Conservation (phyloP, 2,113 vertebrate genomes). For the Chascanopsetta lugubris region DNA sequence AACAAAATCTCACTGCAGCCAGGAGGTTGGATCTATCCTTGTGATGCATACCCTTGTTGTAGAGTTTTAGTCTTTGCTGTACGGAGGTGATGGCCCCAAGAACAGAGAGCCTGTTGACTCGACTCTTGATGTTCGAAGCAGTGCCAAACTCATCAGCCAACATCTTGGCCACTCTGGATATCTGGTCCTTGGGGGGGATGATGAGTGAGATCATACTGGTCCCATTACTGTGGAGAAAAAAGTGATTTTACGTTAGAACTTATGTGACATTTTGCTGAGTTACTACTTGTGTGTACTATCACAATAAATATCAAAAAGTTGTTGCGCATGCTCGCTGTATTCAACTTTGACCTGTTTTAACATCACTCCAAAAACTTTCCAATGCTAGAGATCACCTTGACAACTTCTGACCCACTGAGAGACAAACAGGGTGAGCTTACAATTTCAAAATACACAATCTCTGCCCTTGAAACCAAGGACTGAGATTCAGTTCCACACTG, state of each 20-base stretch:
- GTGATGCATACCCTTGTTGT: constrained; percentile 92
- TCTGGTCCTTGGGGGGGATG: constrained; percentile 99
- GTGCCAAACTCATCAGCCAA: constrained; percentile 99
- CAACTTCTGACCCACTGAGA: constrained; percentile 16
- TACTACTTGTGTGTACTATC: no score
- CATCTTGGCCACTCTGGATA: constrained; percentile 99
- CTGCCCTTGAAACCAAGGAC: constrained; percentile 66
- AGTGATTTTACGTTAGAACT: background rate
- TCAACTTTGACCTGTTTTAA: background rate
- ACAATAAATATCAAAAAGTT: no score
- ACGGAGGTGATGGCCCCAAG: constrained; percentile 99
- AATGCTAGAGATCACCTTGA: constrained; percentile 35
- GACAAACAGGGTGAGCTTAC: constrained; percentile 25
- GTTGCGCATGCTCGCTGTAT: no score
- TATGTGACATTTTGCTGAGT: no score
- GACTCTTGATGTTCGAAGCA: constrained; percentile 98
- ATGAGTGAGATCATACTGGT: constrained; percentile 99
- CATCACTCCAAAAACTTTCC: background rate
- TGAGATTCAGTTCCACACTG: constrained; percentile 24
- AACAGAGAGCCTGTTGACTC: constrained; percentile 98
- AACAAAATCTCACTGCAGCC: background rate
- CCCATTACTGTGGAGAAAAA: constrained; percentile 86
- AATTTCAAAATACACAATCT: constrained; percentile 30
- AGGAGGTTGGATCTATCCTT: background rate
- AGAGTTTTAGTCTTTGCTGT: constrained; percentile 99